Base-by-base conservation (phyloP, 2,113 vertebrate genomes). In the Furnarius figulus region DNA sequence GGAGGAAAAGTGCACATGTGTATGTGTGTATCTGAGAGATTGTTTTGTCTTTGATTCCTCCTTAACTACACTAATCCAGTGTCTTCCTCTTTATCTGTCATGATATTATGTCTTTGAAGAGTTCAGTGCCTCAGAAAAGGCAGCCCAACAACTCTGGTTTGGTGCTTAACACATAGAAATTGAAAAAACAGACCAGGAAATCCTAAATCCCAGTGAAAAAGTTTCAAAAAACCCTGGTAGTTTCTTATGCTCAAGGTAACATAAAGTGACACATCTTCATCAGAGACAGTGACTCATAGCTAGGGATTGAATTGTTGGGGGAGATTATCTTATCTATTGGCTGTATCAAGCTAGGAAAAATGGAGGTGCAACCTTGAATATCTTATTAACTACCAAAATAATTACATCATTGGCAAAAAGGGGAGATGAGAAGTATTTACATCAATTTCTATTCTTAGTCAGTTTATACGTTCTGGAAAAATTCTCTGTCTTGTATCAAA, bases 341-440 rank as follows among this genome's bases (percentile, higher is more conserved):
- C 47, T 93, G 39, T 84, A 95, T 96, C 85, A 67, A 91, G 72
- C 58, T 90, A 80, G 68, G 52, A 87, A 81, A 88, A 79, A 86
- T 49, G 42, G 79, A 84, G 47, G 40, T 70, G 33, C 50, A 90
- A 86, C 33, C 65, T 44, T 85, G 55, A 83, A 93, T 74, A 20
- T 76, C 78, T 86, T 85, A 63, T 66, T 83, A 91, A 89, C 46
- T 96, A 90, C 50, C 73, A 96, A 94, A 94, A 96, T 74, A 93
- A 94, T 96, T 93, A 94, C 72, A 88, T 95, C 87, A 86, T 68
- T 40, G 71, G 33, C 49, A 85, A 94, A 91, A 95, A 80, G 14
- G 58, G 63, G 46, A 88, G 78, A 83, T 63, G 67, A 95, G 94
- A 91, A 94, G 28, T 90, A 74, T 20, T 96, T 95, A 65, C 74